phyloP scores from a whole-genome alignment of 2,888 invertebrate genomes.

The Caenorhabditis uteleia region DNA sequence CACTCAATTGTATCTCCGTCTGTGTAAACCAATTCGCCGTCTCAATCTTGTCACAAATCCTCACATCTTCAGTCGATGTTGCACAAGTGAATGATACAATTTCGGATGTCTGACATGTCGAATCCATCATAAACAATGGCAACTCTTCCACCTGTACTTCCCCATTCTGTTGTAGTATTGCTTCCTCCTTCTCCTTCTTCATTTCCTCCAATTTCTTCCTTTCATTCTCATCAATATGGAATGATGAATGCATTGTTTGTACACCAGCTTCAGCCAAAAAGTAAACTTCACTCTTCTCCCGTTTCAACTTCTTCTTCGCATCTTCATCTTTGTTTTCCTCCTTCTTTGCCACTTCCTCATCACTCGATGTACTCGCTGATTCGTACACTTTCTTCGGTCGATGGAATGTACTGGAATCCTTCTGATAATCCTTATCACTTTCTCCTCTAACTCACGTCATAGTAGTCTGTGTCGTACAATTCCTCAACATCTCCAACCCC shows the following conservation, averaged over 20 bases:
- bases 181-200: constrained; percentile 5
- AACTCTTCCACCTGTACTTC: no score
- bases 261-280: constrained; percentile 24
- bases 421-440: not conserved
- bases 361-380: constrained; percentile 24
- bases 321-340: constrained; percentile 2
- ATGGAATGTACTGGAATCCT: no score
- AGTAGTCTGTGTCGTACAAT: constrained; percentile 26
- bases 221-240: constrained; percentile 6
- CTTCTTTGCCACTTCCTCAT: constrained; percentile 6
- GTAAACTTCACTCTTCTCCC: constrained; percentile 16
- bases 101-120: no score
- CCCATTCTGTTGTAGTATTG: no score
- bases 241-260: constrained; percentile 26
- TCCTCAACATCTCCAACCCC: constrained; percentile 12
- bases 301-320: constrained; percentile 2
- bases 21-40: no score
- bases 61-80: no score
- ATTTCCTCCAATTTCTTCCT: constrained; percentile 2
- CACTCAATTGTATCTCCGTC: no score
- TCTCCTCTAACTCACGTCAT: constrained; percentile 13
- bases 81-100: no score
- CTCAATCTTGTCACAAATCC: no score
- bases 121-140: no score
- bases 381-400: constrained; percentile 11